Evolutionary conservation across 2,113 vertebrate species (phyloP).

Genomic region (Plectropomus leopardus): DNA sequence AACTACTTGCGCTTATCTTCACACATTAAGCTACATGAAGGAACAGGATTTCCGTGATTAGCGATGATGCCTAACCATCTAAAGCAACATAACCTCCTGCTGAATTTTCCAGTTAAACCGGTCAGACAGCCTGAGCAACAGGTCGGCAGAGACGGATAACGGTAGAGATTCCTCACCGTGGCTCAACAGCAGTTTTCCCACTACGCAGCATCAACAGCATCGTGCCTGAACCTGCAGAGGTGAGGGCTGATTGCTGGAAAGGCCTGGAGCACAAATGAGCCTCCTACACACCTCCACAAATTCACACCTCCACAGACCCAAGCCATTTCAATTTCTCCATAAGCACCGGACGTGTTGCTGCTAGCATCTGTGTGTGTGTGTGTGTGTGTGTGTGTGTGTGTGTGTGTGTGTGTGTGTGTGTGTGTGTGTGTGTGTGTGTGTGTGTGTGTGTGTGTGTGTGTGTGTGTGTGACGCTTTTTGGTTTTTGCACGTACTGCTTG

Average conservation of each 20-base stretch:
- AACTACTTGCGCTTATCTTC: background rate
- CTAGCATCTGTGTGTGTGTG: constrained; percentile 5
- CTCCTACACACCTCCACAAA: constrained; percentile 62
- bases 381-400: constrained; percentile 5
- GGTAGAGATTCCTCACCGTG: constrained; percentile 48
- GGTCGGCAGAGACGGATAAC: constrained; percentile 56
- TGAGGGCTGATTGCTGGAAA: constrained; percentile 59
- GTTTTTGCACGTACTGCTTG: constrained; percentile 18
- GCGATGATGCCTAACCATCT: constrained; percentile 22
- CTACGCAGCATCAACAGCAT: constrained; percentile 41
- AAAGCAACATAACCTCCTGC: constrained; percentile 27
- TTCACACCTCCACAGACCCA: constrained; percentile 61
- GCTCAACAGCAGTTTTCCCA: constrained; percentile 68
- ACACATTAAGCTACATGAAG: background rate
- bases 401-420: constrained; percentile 13
- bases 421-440: constrained; percentile 7
- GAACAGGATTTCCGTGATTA: constrained; percentile 38
- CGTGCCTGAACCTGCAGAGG: constrained; percentile 74
- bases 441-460: constrained; percentile 10
- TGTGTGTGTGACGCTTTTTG: constrained; percentile 20
- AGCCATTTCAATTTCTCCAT: constrained; percentile 39
- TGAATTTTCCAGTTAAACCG: constrained; percentile 64
- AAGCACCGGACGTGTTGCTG: constrained; percentile 24
- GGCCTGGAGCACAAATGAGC: constrained; percentile 64
- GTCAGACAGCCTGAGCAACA: constrained; percentile 56